Percentiles rank a stretch among this genome's conserved stretches.
These are phyloP conservation scores for Pangasius sanitwongsei DNA, from an alignment of 2,797 vertebrate genomes.

Conservation along the genomic window DNA sequence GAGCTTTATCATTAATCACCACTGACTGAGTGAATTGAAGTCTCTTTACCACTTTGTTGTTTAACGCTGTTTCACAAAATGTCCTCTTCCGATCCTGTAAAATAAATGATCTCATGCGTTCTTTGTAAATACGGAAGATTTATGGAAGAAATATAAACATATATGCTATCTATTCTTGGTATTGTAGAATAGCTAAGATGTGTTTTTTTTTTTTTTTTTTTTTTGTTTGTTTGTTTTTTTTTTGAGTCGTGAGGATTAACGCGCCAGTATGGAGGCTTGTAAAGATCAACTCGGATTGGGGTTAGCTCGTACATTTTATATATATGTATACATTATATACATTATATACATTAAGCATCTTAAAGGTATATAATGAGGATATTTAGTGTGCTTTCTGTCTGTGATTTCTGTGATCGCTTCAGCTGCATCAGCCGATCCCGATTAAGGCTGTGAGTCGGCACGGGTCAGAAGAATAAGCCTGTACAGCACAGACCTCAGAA, in stretches of 20 bases:
- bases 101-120: constrained; percentile 29
- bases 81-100: constrained; percentile 6
- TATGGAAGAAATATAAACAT: constrained; percentile 63
- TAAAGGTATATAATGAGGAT: background rate
- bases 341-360: constrained; percentile 2
- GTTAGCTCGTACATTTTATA: background rate
- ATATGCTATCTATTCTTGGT: constrained; percentile 64
- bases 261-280: background rate
- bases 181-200: constrained; percentile 45
- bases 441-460: background rate
- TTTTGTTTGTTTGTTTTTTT: background rate
- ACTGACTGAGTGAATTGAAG: constrained; percentile 36
- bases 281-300: background rate
- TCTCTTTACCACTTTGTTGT: constrained; percentile 51
- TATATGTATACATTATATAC: background rate
- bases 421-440: background rate
- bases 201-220: background rate
- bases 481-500: background rate
- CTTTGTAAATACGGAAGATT: constrained; percentile 58
- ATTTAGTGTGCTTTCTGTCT: background rate
- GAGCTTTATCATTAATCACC: constrained; percentile 29
- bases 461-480: background rate
- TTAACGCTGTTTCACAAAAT: constrained; percentile 18
- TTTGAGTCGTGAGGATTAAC: background rate
- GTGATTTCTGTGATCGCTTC: background rate